Base-by-base conservation (phyloP, 1,140 invertebrate genomes). In the Chionoecetes opilio region DNA sequence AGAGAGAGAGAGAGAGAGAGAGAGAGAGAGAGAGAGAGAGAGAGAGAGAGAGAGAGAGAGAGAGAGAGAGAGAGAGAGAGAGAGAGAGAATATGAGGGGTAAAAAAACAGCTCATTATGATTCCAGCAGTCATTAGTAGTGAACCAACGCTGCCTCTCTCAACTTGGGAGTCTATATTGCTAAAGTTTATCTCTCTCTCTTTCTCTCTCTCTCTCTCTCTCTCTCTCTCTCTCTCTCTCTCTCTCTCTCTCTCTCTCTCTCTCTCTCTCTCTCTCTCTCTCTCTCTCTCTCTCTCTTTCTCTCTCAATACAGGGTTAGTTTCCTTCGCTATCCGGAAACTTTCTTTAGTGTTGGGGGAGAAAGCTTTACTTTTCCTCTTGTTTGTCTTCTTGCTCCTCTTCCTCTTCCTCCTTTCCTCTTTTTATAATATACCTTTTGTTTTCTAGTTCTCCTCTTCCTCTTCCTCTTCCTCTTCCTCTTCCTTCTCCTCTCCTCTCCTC, bases 101-200 rank as follows among this genome's bases (percentile, higher is more conserved):
- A 63, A 21, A 63, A 21, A 63, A 21, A 75, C 21, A n/a, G 21
- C 26, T 5, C 26, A n/a, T 75, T n/a, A 6, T n/a, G n/a, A 5
- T n/a, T 26, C 53, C 26, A 26, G 9, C 6, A 6, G 1, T n/a
- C 63, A 75, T 75, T 75, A 75, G 63, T 1, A 46, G 41, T 14
- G 1, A n/a, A 26, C 21, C 63, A n/a, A 75, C n/a, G n/a, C 0
- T 6, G 46, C n/a, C 8, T 75, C n/a, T 75, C 6, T 26, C 26
- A 75, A 75, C 63, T 75, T 26, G n/a, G 21, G 21, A n/a, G 63
- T 75, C 63, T 26, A 75, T 75, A 75, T 75, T 75, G 63, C 63
- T n/a, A 75, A 75, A 75, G 63, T 37, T 35, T 35, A 31, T 88
- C 86, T 88, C 38, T 41, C 86, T 38, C 86, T 88, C 35, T 88